Evolutionary conservation across 2,797 vertebrate genomes (phyloP).

Genomic region (Mallotus villosus): DNA sequence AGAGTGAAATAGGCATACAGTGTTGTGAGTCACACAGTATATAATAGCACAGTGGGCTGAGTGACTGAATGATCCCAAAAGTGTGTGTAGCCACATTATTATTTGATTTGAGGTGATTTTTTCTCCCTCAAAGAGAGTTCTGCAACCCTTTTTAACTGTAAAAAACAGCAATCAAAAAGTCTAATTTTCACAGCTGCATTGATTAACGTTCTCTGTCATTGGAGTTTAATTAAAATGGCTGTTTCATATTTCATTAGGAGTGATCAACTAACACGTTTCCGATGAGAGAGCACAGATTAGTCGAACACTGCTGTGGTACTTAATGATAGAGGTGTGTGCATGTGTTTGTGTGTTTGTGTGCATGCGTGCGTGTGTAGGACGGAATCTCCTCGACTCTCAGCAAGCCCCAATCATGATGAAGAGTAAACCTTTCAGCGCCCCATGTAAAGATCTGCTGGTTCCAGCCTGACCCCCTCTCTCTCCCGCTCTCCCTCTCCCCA

Average conservation of each 20-base stretch:
- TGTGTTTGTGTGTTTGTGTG: background rate
- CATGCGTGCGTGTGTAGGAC: background rate
- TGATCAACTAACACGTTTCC: constrained; percentile 47
- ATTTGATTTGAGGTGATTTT: constrained; percentile 52
- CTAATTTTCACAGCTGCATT: constrained; percentile 29
- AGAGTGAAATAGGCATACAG: constrained; percentile 20
- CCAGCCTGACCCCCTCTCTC: constrained; percentile 3
- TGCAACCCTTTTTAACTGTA: constrained; percentile 44
- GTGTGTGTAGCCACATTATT: constrained; percentile 32
- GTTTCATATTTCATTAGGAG: constrained; percentile 65
- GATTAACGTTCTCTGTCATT: constrained; percentile 64
- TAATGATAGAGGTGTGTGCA: constrained; percentile 26
- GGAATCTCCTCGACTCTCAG: background rate
- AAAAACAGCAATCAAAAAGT: constrained; percentile 31
- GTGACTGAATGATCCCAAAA: constrained; percentile 44
- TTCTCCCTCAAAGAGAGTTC: constrained; percentile 45
- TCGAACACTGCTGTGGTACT: constrained; percentile 37
- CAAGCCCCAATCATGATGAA: no score
- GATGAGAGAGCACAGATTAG: constrained; percentile 54
- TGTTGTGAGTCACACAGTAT: constrained; percentile 32
- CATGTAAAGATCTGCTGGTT: background rate
- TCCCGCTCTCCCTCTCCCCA: constrained; percentile 31
- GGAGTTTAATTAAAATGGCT: constrained; percentile 58
- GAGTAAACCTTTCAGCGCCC: no score
- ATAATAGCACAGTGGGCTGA: constrained; percentile 28